Evolutionary conservation across 2,888 invertebrate genomes (phyloP).

Genomic region (Spisula subtruncata): DNA sequence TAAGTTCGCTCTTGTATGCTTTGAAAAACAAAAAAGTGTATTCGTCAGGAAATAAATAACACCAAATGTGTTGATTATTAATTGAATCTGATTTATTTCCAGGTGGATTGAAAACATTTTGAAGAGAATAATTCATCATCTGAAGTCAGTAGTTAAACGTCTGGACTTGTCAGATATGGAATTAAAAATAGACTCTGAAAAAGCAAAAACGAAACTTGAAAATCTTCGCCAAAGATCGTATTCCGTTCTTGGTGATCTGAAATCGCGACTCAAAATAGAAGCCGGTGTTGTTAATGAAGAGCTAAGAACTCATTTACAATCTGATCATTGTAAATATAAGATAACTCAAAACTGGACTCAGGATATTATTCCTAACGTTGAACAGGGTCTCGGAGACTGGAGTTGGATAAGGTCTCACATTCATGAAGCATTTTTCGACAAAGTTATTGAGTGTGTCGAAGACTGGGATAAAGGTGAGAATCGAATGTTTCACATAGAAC

Average conservation of each 20-base stretch:
- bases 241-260: slow-evolving; percentile 56
- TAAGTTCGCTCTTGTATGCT: no score
- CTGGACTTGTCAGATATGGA: slow-evolving; percentile 76
- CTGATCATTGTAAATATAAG: slow-evolving; percentile 48
- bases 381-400: slow-evolving; percentile 66
- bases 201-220: slow-evolving; percentile 65
- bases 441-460: slow-evolving; percentile 60
- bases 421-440: slow-evolving; percentile 65
- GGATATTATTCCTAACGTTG: slow-evolving; percentile 68
- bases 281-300: slow-evolving; percentile 55
- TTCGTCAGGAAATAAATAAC: no score
- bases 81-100: slow-evolving; percentile 23
- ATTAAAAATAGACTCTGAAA: slow-evolving; percentile 68
- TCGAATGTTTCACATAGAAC: slow-evolving; percentile 60
- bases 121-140: slow-evolving; percentile 71
- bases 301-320: slow-evolving; percentile 54
- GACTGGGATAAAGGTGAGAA: slow-evolving; percentile 72
- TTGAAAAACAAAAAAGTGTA: no score
- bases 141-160: slow-evolving; percentile 74
- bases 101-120: slow-evolving; percentile 82
- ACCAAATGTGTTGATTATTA: no score
- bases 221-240: slow-evolving; percentile 66
- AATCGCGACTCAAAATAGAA: slow-evolving; percentile 56
- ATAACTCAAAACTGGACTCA: slow-evolving; percentile 64
- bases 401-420: slow-evolving; percentile 61